Percentiles rank a stretch among this genome's conserved stretches.
Conservation (phyloP, 2,888 invertebrate genomes). For the Druceiella hillmani region DNA sequence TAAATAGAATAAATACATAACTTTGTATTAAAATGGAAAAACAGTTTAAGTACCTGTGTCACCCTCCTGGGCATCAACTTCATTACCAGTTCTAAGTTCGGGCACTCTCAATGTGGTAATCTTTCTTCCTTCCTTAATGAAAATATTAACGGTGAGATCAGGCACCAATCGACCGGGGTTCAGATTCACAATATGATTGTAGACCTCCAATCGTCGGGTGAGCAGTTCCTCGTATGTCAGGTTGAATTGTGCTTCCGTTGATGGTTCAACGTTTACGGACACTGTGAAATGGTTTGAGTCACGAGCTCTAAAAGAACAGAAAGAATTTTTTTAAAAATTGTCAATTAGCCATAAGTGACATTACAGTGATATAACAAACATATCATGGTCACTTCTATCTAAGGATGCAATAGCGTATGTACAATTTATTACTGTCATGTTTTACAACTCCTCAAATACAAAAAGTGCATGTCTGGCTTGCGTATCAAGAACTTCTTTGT, state of each 20-base stretch:
- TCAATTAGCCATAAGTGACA: too few species aligned
- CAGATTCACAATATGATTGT: slow-evolving; percentile 63
- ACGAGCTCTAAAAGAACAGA: too few species aligned
- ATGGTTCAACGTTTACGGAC: slow-evolving; percentile 60
- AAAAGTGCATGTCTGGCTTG: too few species aligned
- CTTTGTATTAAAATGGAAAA: too few species aligned
- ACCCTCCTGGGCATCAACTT: slow-evolving; percentile 50
- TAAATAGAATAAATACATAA: too few species aligned
- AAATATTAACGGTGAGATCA: slow-evolving; percentile 57
- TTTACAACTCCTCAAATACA: too few species aligned
- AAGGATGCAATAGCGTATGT: too few species aligned
- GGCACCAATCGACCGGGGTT: slow-evolving; percentile 64
- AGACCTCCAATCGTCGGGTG: slow-evolving; percentile 55
- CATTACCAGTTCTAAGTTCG: slow-evolving; percentile 58
- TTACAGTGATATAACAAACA: too few species aligned
- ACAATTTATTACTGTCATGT: too few species aligned
- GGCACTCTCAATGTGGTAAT: slow-evolving; percentile 58
- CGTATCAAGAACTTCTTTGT: too few species aligned
- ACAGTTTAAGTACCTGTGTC: slow-evolving; percentile 47
- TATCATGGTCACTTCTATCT: too few species aligned
- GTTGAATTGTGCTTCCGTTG: slow-evolving; percentile 59
- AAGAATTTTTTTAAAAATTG: too few species aligned
- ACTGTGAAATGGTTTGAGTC: slow-evolving; percentile 67
- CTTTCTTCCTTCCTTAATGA: slow-evolving; percentile 57
- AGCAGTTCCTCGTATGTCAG: slow-evolving; percentile 70